Percentiles rank a stretch among this genome's conserved stretches.
These are phyloP conservation scores for Diaprepes abbreviatus DNA, from an alignment of 2,888 invertebrate species.

Conservation along the genomic window DNA sequence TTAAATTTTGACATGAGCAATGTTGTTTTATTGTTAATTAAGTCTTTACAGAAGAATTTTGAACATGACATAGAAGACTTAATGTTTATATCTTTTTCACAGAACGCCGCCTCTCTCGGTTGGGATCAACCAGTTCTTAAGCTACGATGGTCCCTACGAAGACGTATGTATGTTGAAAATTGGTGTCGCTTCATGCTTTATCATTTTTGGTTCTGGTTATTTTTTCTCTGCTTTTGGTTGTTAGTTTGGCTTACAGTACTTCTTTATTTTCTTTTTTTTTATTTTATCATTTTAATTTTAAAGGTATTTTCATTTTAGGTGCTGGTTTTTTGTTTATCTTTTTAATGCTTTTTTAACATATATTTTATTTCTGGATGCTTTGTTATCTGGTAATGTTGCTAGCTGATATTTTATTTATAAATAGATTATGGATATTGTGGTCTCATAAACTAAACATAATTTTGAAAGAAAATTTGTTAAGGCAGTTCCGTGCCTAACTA, in stretches of 20 bases:
- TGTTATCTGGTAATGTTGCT: too few relatives aligned
- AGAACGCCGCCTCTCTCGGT: conserved; percentile 94
- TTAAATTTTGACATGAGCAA: too few relatives aligned
- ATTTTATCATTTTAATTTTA: conserved; percentile 9
- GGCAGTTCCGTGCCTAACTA: too few relatives aligned
- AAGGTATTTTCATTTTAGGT: too few relatives aligned
- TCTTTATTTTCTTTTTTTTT: conserved; percentile 2
- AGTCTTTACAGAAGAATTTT: too few relatives aligned
- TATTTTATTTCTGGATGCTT: too few relatives aligned
- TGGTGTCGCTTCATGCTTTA: conserved; percentile 17
- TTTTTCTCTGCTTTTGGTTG: conserved; percentile 9
- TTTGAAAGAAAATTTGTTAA: too few relatives aligned
- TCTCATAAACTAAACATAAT: too few relatives aligned
- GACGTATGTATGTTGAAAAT: conserved; percentile 56
- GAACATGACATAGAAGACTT: not conserved
- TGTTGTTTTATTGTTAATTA: too few relatives aligned
- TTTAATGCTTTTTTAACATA: not conserved
- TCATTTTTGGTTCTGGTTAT: conserved; percentile 27
- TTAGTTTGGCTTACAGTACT: too few relatives aligned
- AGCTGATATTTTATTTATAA: too few relatives aligned
- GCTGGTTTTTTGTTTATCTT: not conserved
- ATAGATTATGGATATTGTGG: too few relatives aligned
- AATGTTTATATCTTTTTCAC: conserved; percentile 70
- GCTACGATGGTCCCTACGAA: conserved; percentile 52
- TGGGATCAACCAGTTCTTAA: conserved; percentile 87